Base-by-base conservation (phyloP, 1,140 invertebrate genomes). In the Ceratina calcarata region DNA sequence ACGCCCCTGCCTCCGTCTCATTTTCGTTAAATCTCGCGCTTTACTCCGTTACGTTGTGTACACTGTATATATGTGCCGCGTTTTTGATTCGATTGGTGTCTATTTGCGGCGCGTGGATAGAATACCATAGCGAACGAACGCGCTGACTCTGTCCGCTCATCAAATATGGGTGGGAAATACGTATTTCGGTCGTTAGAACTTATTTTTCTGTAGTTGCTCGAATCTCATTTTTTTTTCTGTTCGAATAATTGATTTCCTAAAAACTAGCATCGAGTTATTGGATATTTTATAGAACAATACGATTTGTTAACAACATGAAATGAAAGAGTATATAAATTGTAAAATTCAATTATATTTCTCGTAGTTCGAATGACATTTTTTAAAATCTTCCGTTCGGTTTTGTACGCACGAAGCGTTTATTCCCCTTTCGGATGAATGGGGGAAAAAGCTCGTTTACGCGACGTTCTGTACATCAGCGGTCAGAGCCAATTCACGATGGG, bases 1-100 rank as follows among this genome's bases (percentile, higher is more conserved):
- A 60, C 79, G 20, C 49, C n/a, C n/a, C n/a, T n/a, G n/a, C n/a
- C 70, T 53, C 72, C 74, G 81, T 37, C 84, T 86, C 83, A 85
- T 85, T 85, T 85, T 85, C 74, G 58, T 32, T 32, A 32, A 32
- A 32, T 1, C 57, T 67, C 64, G 53, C 67, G 37, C 79, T 80
- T 83, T 65, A 68, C 72, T 66, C 69, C 65, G 70, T 55, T 71
- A 65, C 27, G 27, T 32, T 32, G 1, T 32, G 27, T 32, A 32
- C 4, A 32, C 27, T 32, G 27, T 32, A 32, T 83, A 65, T 83
- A 80, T 66, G 75, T 45, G 60, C 70, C 69, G 71, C 82, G 68
- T 80, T 73, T 84, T 58, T 32, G 64, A 74, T 79, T 79, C 53
- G 77, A 73, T 58, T 67, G 72, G 67, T 77, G 80, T 69, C 70